Percentiles rank a stretch among this genome's conserved stretches.
Evolutionary conservation across 2,888 invertebrate species (phyloP).

Genomic region (Hydropsyche betteni): DNA sequence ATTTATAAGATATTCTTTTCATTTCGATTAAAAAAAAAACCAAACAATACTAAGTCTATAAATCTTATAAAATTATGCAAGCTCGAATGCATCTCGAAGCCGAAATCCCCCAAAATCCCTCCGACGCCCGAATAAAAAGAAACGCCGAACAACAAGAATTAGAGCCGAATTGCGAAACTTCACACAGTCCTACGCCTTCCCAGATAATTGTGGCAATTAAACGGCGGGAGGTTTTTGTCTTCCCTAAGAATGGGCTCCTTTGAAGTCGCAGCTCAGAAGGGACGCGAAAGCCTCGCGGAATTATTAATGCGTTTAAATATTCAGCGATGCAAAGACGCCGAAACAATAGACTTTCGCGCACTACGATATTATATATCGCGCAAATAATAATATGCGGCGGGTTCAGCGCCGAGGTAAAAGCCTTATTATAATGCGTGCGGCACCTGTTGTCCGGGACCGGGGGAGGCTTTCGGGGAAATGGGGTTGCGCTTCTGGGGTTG

Average conservation of each 20-base stretch:
- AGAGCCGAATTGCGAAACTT: neutral
- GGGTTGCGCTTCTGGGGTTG: too few species aligned
- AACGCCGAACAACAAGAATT: too few species aligned
- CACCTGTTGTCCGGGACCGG: conserved; percentile 28
- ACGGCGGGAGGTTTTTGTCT: conserved; percentile 22
- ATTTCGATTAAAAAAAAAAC: too few species aligned
- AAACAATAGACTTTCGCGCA: conserved; percentile 30
- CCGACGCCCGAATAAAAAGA: too few species aligned
- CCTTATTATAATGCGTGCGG: neutral
- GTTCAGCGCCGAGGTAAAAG: neutral
- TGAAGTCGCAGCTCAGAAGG: conserved; percentile 10
- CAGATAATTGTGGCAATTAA: neutral
- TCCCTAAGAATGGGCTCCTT: neutral
- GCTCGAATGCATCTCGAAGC: too few species aligned
- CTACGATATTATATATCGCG: neutral
- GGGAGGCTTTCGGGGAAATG: neutral
- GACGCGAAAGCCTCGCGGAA: neutral
- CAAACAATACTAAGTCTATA: too few species aligned
- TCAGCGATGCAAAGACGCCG: conserved; percentile 24
- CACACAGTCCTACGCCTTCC: neutral
- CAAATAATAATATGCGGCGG: neutral
- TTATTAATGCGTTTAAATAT: conserved; percentile 36
- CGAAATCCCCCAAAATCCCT: too few species aligned
- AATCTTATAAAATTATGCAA: too few species aligned
- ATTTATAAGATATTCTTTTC: too few species aligned